A percentile compares a stretch with the other conserved stretches of the same genome.
Conservation (phyloP, 2,888 invertebrate species). For the Phytoseiulus persimilis region DNA sequence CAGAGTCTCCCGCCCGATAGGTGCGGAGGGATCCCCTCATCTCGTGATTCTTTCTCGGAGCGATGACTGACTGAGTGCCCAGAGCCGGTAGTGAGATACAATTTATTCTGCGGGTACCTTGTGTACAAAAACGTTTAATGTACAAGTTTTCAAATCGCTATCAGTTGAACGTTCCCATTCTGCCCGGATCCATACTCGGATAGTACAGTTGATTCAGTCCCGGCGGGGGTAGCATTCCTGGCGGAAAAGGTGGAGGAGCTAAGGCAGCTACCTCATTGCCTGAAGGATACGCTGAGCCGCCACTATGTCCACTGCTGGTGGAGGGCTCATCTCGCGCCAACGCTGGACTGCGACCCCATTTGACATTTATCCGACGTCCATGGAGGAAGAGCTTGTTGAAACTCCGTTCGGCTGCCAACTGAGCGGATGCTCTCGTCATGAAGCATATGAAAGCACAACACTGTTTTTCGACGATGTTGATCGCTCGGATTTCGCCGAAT, state of each 20-base stretch:
- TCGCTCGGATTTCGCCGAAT: constrained; percentile 89
- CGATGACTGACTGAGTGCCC: background rate
- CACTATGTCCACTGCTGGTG: background rate
- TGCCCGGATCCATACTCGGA: constrained; percentile 91
- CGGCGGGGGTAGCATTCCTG: constrained; percentile 45
- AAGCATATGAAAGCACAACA: constrained; percentile 92
- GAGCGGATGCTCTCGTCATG: constrained; percentile 78
- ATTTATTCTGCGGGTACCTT: background rate
- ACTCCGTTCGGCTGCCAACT: constrained; percentile 85
- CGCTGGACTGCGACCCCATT: constrained; percentile 66
- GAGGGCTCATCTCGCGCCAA: constrained; percentile 48
- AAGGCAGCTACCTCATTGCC: constrained; percentile 40
- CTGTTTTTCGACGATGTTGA: constrained; percentile 82
- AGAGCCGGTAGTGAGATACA: no score
- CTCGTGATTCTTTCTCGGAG: background rate
- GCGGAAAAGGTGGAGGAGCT: constrained; percentile 46
- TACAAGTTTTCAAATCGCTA: background rate
- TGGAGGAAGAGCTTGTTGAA: constrained; percentile 83
- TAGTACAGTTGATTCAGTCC: constrained; percentile 65
- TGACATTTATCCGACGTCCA: constrained; percentile 83
- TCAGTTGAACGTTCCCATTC: constrained; percentile 62
- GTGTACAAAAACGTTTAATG: background rate
- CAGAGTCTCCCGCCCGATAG: no score
- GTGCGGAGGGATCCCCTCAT: no score
- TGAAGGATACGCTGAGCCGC: background rate